Base-by-base conservation (phyloP, 1,140 invertebrate species). In the Neelides sp. region DNA sequence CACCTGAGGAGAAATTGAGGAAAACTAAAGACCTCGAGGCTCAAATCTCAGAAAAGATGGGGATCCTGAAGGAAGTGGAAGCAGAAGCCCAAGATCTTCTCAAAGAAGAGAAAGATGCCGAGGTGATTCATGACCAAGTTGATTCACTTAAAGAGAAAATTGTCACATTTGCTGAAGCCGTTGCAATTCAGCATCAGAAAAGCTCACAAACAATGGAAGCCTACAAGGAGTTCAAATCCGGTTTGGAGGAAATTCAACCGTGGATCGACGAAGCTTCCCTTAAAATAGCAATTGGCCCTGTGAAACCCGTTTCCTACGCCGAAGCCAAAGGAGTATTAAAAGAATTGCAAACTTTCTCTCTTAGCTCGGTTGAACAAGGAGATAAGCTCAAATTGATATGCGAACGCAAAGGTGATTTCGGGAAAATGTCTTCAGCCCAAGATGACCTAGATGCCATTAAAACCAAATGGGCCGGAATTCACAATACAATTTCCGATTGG, bases 231-330 rank as follows among this genome's bases (percentile, higher is more conserved):
- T 93, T 89, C 66, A 83, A 91, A 69, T 72, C 75, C 34, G 75
- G 77, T 55, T 71, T 85, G 23, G 74, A 82, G 47, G 76, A 85
- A 66, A 74, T 95, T 23, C 82, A 83, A 65, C 87, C 87, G 2
- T 91, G 88, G 81, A 75, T 94, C 48, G 82, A 90, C 63, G 74
- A 86, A 63, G 84, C 83, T 20, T 87, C 93, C 71, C 69, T 79
- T 10, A 82, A 82, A 66, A 71, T 83, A 26, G 63, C 42, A 19
- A 53, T 50, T 54, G 78, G 79, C 42, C 66, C 82, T 32, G 75
- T 66, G 3, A 69, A 65, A 81, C 80, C 57, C 55, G 51, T 61
- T 1, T 79, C 76, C 39, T 68, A 94, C 20, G 66, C 78, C 55
- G 87, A 94, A 71, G 86, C 86, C 1, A 73, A 79, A 52, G 74